Conservation (phyloP, 2,888 invertebrate species). For the Parnassius apollo region DNA sequence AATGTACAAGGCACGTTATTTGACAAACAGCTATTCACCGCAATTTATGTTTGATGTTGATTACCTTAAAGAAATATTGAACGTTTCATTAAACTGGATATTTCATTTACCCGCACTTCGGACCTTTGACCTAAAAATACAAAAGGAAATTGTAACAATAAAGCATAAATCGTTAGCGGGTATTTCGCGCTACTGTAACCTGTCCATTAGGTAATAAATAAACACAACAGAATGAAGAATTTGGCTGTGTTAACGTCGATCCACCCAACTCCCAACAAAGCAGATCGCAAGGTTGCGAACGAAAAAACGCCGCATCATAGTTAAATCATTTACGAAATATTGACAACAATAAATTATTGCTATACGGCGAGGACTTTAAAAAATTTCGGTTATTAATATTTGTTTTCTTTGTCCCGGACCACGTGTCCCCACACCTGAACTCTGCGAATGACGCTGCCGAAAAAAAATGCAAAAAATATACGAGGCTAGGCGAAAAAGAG, state of each 20-base stretch:
- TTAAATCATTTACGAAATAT: constrained; percentile 80
- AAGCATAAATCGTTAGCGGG: constrained; percentile 34
- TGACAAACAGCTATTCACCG: constrained; percentile 10
- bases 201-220: constrained; percentile 76
- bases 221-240: constrained; percentile 65
- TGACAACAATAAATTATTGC: constrained; percentile 75
- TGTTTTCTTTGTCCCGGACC: constrained; percentile 75
- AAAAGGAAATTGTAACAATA: constrained; percentile 24
- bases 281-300: constrained; percentile 51
- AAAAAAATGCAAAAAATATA: constrained; percentile 69
- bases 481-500: constrained; percentile 71
- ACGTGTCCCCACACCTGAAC: constrained; percentile 80
- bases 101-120: constrained; percentile 14
- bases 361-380: constrained; percentile 67
- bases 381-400: constrained; percentile 80
- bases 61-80: constrained; percentile 7
- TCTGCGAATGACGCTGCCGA: constrained; percentile 75
- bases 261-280: constrained; percentile 63
- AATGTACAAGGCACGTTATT: constrained; percentile 12
- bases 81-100: constrained; percentile 10
- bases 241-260: constrained; percentile 56
- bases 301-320: constrained; percentile 75
- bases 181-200: constrained; percentile 54
- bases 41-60: constrained; percentile 7
- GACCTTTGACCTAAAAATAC: constrained; percentile 26